These are phyloP conservation scores for Halichoerus grypus DNA, from an alignment of 2,113 vertebrate species.

Conservation along the genomic window DNA sequence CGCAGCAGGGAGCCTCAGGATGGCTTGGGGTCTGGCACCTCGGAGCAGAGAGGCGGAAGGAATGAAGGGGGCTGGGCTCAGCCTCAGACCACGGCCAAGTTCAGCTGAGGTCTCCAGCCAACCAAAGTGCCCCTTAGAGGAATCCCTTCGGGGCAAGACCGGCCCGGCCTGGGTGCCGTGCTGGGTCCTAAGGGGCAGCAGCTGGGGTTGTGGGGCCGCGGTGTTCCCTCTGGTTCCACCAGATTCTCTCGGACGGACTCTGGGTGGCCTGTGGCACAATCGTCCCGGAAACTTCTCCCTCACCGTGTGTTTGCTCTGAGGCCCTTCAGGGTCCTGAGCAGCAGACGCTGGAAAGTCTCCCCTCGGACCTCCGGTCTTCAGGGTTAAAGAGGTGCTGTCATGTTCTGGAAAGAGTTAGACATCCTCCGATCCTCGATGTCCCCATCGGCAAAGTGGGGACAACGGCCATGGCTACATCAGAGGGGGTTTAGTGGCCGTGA, in stretches of 20 bases:
- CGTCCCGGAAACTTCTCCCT: too few relatives aligned
- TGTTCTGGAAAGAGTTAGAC: not conserved
- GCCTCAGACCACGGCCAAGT: not conserved
- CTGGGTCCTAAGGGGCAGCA: not conserved
- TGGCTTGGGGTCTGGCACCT: rapidly evolving
- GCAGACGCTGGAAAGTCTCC: not conserved
- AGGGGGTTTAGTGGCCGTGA: not conserved
- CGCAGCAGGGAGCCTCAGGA: rapidly evolving
- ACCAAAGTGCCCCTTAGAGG: not conserved
- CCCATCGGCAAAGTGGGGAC: not conserved
- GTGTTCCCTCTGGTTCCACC: not conserved
- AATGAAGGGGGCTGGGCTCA: not conserved
- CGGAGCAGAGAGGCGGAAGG: rapidly evolving
- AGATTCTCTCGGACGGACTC: not conserved
- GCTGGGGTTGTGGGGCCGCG: rapidly evolving
- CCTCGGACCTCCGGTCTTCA: not conserved
- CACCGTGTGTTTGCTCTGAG: not conserved
- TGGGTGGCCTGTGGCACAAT: rapidly evolving
- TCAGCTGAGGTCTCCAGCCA: not conserved
- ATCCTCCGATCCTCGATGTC: not conserved
- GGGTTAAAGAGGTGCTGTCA: not conserved
- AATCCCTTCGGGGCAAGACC: not conserved
- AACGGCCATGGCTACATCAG: rapidly evolving
- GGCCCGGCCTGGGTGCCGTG: rapidly evolving
- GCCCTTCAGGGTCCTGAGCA: too few relatives aligned